These are phyloP conservation scores for Gonioctena quinquepunctata DNA, from an alignment of 1,140 invertebrate species.

Conservation along the genomic window DNA sequence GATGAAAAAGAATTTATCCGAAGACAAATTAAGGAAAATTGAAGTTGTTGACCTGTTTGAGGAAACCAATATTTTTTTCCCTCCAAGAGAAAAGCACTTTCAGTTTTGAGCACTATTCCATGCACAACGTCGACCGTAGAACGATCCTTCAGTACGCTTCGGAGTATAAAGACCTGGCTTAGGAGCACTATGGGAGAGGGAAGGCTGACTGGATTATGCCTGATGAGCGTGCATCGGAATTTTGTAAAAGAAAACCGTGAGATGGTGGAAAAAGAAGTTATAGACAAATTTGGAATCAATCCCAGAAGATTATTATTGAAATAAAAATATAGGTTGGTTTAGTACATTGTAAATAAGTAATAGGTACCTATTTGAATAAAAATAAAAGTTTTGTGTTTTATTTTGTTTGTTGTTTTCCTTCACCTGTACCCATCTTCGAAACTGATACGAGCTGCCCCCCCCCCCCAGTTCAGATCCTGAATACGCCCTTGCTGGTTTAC, in stretches of 20 bases:
- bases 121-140: conserved; percentile 20
- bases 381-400: no score
- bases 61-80: conserved; percentile 15
- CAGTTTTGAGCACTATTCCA: conserved; percentile 15
- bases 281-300: not conserved
- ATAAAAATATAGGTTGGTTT: no score
- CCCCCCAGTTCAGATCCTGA: no score
- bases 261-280: not conserved
- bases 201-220: conserved; percentile 11
- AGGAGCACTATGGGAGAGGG: conserved; percentile 23
- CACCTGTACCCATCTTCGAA: no score
- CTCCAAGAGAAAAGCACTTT: conserved; percentile 5
- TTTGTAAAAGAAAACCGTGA: conserved; percentile 5
- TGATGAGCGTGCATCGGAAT: conserved; percentile 20
- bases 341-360: no score
- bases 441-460: no score
- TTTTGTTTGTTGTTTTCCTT: no score
- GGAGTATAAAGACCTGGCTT: conserved; percentile 26
- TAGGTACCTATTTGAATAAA: no score
- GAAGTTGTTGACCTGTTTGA: conserved; percentile 19
- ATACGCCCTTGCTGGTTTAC: no score
- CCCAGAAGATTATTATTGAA: no score
- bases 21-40: conserved; percentile 10
- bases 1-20: not conserved
- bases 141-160: conserved; percentile 16